Percentiles rank a stretch among this genome's conserved stretches.
These are phyloP conservation scores for Merodon equestris DNA, from an alignment of 2,888 invertebrate species.

Conservation along the genomic window DNA sequence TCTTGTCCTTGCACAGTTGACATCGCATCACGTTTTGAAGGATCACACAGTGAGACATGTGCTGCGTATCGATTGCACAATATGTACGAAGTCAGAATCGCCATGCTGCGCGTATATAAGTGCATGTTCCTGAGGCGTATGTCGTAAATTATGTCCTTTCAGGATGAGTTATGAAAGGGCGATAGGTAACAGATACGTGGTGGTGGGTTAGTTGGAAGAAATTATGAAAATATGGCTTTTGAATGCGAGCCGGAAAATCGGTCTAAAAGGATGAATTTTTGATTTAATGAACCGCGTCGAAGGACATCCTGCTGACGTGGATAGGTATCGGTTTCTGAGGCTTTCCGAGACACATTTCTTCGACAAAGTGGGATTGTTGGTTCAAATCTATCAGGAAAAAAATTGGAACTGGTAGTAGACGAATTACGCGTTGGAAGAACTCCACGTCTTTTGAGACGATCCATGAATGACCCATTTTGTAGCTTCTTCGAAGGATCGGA, in stretches of 20 bases:
- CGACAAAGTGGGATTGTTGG: too few species aligned
- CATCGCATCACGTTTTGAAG: conserved; percentile 58
- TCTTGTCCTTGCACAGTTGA: conserved; percentile 53
- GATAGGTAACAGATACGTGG: conserved; percentile 7
- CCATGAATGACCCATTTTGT: too few species aligned
- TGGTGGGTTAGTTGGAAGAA: conserved; percentile 5
- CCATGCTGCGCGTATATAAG: conserved; percentile 2
- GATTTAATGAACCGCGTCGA: conserved; percentile 64
- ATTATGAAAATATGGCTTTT: conserved; percentile 60
- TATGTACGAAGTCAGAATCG: conserved; percentile 21
- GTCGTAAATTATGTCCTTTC: conserved; percentile 60
- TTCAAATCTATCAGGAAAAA: too few species aligned
- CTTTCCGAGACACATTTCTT: too few species aligned
- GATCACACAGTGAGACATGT: conserved; percentile 63
- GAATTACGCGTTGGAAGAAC: too few species aligned
- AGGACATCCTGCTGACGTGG: conserved; percentile 50
- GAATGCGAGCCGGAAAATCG: conserved; percentile 52
- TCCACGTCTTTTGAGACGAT: too few species aligned
- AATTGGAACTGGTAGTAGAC: too few species aligned
- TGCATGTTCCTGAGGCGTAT: conserved; percentile 20
- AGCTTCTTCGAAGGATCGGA: too few species aligned
- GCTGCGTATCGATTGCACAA: conserved; percentile 33
- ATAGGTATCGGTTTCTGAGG: too few species aligned
- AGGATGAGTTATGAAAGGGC: conserved; percentile 49
- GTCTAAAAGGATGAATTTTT: conserved; percentile 60